Conservation (phyloP, 64 coral and sea anemone genomes). For the Montipora cactus region DNA sequence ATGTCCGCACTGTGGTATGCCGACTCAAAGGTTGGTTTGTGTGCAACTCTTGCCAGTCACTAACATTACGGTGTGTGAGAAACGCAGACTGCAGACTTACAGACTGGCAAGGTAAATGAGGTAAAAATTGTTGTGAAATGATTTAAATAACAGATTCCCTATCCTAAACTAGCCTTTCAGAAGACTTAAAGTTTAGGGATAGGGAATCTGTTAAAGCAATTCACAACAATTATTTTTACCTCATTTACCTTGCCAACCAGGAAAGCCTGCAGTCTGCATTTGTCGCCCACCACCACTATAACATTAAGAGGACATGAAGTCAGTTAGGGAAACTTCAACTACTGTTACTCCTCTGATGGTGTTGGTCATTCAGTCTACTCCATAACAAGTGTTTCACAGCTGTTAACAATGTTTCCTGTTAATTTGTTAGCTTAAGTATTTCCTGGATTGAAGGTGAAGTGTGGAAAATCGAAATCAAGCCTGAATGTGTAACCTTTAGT, state of each 20-base stretch:
- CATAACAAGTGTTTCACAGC: background rate
- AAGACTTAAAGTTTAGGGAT: too few relatives aligned
- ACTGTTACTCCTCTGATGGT: constrained; percentile 17
- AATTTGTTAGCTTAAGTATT: constrained; percentile 9
- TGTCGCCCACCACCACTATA: too few relatives aligned
- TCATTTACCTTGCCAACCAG: too few relatives aligned
- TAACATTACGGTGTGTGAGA: background rate
- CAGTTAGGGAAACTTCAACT: background rate
- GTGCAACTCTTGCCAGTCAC: background rate
- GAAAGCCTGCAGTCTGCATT: too few relatives aligned
- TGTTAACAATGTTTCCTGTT: constrained; percentile 17
- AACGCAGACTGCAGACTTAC: too few relatives aligned
- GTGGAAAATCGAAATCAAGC: constrained; percentile 19
- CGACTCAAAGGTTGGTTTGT: background rate
- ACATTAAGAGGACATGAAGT: too few relatives aligned
- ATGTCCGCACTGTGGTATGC: constrained; percentile 40
- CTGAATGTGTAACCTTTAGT: background rate
- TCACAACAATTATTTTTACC: too few relatives aligned
- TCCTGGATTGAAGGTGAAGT: constrained; percentile 27
- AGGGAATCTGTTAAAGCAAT: too few relatives aligned
- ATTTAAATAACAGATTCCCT: too few relatives aligned
- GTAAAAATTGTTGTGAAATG: too few relatives aligned
- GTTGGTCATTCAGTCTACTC: constrained; percentile 15
- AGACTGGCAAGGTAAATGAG: too few relatives aligned
- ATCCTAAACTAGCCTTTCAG: background rate